These are phyloP conservation scores for Monodelphis domestica DNA, from an alignment of 2,797 vertebrate species.

Conservation along the genomic window DNA sequence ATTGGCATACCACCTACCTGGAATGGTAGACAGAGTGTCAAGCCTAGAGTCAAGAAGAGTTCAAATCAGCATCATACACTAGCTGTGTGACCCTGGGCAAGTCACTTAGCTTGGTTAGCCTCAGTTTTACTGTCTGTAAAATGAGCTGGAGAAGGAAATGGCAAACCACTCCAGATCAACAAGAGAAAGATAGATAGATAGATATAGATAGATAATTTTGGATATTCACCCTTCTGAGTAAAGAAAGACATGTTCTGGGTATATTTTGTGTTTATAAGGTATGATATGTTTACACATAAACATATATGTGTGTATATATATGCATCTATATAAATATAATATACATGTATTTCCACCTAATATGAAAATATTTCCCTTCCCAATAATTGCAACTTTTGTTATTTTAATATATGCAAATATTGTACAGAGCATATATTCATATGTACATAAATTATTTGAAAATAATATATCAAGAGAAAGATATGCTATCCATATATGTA, in stretches of 20 bases:
- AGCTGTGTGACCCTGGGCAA: too few relatives aligned
- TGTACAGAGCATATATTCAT: not conserved
- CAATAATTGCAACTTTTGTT: not conserved
- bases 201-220: not conserved
- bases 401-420: not conserved
- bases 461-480: not conserved
- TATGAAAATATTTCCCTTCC: not conserved
- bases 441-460: not conserved
- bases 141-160: too few relatives aligned
- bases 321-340: too few relatives aligned
- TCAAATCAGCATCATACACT: too few relatives aligned
- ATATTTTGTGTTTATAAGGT: not conserved
- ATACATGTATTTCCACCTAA: not conserved
- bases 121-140: too few relatives aligned
- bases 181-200: not conserved
- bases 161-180: too few relatives aligned
- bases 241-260: not conserved
- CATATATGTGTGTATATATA: too few relatives aligned
- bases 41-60: too few relatives aligned
- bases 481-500: not conserved
- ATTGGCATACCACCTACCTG: too few relatives aligned
- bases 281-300: too few relatives aligned
- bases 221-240: not conserved
- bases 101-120: too few relatives aligned
- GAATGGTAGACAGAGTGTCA: too few relatives aligned